Conservation (phyloP, 2,797 vertebrate species). For the Pangasius larnaudii region DNA sequence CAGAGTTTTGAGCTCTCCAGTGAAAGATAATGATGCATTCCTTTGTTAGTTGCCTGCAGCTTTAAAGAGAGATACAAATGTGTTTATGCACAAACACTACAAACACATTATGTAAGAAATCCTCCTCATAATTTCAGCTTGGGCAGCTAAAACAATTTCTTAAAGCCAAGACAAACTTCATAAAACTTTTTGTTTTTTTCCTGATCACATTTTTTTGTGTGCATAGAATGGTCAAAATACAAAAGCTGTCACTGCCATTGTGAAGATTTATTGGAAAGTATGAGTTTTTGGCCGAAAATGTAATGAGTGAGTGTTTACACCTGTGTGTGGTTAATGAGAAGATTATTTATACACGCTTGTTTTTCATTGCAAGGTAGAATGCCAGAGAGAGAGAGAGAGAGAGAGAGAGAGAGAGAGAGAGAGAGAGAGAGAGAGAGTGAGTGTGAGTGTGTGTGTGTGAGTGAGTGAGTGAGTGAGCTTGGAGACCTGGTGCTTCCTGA, state of each 20-base stretch:
- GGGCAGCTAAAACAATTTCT: neutral
- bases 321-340: slow-evolving; percentile 2
- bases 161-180: neutral
- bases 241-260: neutral
- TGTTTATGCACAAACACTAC: neutral
- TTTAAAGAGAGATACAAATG: slow-evolving; percentile 2
- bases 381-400: too few relatives aligned
- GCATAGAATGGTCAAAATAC: neutral
- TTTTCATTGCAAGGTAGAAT: neutral
- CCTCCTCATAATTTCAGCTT: neutral
- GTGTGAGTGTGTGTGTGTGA: too few relatives aligned
- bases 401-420: neutral
- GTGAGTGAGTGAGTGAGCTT: too few relatives aligned
- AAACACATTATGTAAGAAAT: slow-evolving; percentile 7
- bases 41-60: neutral
- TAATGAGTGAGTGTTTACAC: slow-evolving; percentile 4
- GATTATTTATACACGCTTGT: neutral
- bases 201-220: neutral
- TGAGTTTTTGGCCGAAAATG: neutral
- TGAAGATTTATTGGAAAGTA: neutral
- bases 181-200: neutral
- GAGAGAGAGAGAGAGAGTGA: neutral
- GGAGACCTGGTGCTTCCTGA: neutral
- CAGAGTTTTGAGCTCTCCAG: neutral
- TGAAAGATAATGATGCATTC: neutral